A percentile compares a stretch with the other conserved stretches of the same genome.
Evolutionary conservation across 2,113 vertebrate genomes (phyloP).

Genomic region (Beaufortia kweichowensis): DNA sequence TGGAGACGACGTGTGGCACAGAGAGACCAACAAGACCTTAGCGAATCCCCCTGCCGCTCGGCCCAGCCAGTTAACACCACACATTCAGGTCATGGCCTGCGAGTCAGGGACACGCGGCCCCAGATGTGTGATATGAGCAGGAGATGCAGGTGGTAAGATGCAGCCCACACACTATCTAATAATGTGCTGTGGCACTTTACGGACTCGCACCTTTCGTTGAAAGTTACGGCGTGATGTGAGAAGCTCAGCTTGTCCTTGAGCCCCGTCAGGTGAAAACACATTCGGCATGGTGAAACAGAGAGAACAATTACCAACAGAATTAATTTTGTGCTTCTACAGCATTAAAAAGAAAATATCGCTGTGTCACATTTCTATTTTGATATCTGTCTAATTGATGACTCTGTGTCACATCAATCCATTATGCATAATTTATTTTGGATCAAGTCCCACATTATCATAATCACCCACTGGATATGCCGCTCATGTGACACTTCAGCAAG

Average conservation of each 20-base stretch:
- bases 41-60: slow-evolving; percentile 64
- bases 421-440: slow-evolving; percentile 84
- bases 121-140: slow-evolving; percentile 69
- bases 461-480: slow-evolving; percentile 77
- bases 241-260: slow-evolving; percentile 36
- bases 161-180: slow-evolving; percentile 58
- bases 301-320: not conserved
- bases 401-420: slow-evolving; percentile 81
- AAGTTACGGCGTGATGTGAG: slow-evolving; percentile 10
- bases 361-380: slow-evolving; percentile 75
- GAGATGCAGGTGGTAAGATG: slow-evolving; percentile 60
- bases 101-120: slow-evolving; percentile 62
- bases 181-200: slow-evolving; percentile 67
- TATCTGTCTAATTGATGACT: slow-evolving; percentile 82
- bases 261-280: not conserved
- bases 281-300: not conserved
- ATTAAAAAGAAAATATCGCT: slow-evolving; percentile 60
- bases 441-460: slow-evolving; percentile 81
- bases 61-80: slow-evolving; percentile 70
- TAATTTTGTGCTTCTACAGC: not conserved
- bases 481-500: slow-evolving; percentile 72
- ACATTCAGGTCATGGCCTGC: slow-evolving; percentile 66
- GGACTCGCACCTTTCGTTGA: slow-evolving; percentile 69
- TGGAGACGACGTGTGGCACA: slow-evolving; percentile 21
- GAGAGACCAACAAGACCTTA: slow-evolving; percentile 37